These are phyloP conservation scores for Drosophila melanosoma DNA, from an alignment of 2,888 invertebrate genomes.

Conservation along the genomic window DNA sequence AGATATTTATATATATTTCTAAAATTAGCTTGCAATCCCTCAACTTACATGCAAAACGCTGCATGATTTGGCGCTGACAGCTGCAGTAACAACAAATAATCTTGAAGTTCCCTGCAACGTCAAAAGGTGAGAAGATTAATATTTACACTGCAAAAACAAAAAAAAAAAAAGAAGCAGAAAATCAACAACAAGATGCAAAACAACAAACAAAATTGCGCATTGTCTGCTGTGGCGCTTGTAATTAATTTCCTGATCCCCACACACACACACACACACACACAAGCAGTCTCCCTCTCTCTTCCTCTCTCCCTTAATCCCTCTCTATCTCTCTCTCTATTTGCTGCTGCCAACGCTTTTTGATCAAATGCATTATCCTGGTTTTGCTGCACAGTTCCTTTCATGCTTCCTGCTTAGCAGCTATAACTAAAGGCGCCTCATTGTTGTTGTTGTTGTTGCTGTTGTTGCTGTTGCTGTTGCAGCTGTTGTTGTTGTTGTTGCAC, in stretches of 20 bases:
- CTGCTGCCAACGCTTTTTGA: slow-evolving; percentile 50
- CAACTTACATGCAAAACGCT: slow-evolving; percentile 53
- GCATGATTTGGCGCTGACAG: slow-evolving; percentile 47
- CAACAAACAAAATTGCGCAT: slow-evolving; percentile 32
- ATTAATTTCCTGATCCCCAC: slow-evolving; percentile 65
- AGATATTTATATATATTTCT: background rate
- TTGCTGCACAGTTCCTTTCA: slow-evolving; percentile 15
- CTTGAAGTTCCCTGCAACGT: background rate
- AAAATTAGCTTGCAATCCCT: too few relatives aligned
- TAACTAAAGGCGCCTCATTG: slow-evolving; percentile 41
- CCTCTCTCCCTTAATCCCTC: background rate
- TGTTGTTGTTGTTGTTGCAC: slow-evolving; percentile 38
- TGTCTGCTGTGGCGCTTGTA: slow-evolving; percentile 57
- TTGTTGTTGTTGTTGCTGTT: slow-evolving; percentile 3
- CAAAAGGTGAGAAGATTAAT: slow-evolving; percentile 77
- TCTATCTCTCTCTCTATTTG: background rate
- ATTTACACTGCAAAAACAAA: slow-evolving; percentile 53
- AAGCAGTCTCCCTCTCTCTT: background rate
- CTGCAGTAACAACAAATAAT: slow-evolving; percentile 5
- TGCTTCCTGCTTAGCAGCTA: slow-evolving; percentile 57
- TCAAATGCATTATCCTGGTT: slow-evolving; percentile 67
- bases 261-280: background rate
- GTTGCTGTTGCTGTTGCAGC: background rate
- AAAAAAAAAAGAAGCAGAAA: slow-evolving; percentile 20
- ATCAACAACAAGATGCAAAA: slow-evolving; percentile 14